Base-by-base conservation (phyloP, 2,113 vertebrate species). In the Engystomops pustulosus region DNA sequence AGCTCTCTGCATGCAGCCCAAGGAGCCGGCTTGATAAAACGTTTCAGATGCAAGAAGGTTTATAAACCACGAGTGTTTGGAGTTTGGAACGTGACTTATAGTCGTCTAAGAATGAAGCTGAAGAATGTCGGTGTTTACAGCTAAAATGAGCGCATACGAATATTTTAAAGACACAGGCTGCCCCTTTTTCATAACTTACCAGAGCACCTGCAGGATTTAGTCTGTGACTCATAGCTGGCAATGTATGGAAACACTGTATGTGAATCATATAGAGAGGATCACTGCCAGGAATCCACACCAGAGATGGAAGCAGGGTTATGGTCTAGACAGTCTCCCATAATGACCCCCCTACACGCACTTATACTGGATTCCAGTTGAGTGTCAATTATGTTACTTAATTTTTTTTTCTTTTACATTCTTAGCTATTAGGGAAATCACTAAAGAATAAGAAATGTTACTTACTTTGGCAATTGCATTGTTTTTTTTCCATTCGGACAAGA, bases 151-250 rank as follows among this genome's bases (percentile, higher is more conserved):
- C 12, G 41, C 36, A 36, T 78, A 41, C 4, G 75, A 58, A 41
- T 36, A 78, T 58, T 49, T 10, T 45, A 47, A 67, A 72, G 69
- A 45, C 69, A 72, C 27, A 72, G 70, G 34, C 51, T 38, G 51
- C 32, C 51, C 49, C 3, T 14, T 15, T 72, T 60, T 8, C 27
- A 23, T 34, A 78, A 41, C 11, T 79, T 60, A 6, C 32, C 18
- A 78, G 53, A 44, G 38, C 77, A 79, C 77, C 77, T 79, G 77
- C 77, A 79, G n/a, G 23, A 60, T 79, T 47, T 65, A 79, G 55
- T 6, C 77, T 47, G 38, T 67, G 77, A 79, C 77, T 79, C 77
- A 79, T 62, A 65, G 41, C 77, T 79, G 77, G 77, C 77, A 79
- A 25, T 32, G 58, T 67, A 79, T 65, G 58, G 67, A 79, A 62